A percentile compares a stretch with the other conserved stretches of the same genome.
Evolutionary conservation across 2,113 vertebrate species (phyloP).

Genomic region (Coturnix japonica): DNA sequence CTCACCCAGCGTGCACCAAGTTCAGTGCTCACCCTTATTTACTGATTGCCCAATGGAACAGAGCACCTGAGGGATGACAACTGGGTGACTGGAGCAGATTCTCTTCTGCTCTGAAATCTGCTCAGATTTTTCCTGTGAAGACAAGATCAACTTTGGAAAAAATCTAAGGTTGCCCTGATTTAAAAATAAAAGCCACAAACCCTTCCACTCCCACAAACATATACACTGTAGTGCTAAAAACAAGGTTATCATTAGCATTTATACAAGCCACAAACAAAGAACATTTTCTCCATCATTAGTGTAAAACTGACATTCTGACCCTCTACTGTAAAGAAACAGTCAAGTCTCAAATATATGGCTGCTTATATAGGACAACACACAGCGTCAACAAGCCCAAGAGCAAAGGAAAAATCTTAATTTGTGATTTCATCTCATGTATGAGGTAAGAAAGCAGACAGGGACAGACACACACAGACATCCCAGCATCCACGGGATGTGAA

Average conservation of each 20-base stretch:
- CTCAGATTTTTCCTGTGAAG: background rate
- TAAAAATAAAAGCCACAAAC: background rate
- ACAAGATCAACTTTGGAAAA: background rate
- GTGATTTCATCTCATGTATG: background rate
- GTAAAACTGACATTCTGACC: background rate
- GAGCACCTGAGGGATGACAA: fast-evolving
- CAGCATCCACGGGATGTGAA: background rate
- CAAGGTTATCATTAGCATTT: background rate
- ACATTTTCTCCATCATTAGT: background rate
- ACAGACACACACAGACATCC: too few relatives aligned
- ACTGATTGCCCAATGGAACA: background rate
- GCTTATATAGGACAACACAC: background rate
- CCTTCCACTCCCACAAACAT: background rate
- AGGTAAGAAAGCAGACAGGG: background rate
- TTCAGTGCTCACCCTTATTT: fast-evolving
- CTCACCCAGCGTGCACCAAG: background rate
- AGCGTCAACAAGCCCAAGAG: background rate
- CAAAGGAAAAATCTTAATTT: background rate
- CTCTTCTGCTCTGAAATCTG: background rate
- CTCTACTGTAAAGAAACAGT: background rate
- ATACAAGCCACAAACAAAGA: background rate
- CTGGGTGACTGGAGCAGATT: fast-evolving
- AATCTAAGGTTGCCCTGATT: background rate
- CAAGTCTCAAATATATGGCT: background rate
- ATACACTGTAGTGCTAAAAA: background rate